phyloP scores from a whole-genome alignment of 2,797 vertebrate species.

The Hippocampus kuda region DNA sequence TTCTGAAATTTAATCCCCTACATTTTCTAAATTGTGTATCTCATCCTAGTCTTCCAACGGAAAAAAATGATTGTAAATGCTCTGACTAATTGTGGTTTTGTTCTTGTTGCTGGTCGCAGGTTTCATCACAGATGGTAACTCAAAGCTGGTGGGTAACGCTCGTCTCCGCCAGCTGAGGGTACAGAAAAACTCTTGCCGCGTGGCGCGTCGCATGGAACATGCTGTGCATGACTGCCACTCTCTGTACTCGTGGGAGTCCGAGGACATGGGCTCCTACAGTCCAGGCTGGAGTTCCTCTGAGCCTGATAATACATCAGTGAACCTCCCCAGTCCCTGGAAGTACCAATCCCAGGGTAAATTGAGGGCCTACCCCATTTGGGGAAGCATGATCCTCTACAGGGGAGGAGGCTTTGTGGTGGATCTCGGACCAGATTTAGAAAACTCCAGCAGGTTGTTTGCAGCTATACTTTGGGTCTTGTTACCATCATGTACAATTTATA shows the following conservation, averaged over 20 bases:
- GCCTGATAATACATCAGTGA: constrained; percentile 43
- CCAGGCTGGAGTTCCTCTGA: constrained; percentile 69
- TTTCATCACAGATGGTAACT: constrained; percentile 93
- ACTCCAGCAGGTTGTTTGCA: constrained; percentile 69
- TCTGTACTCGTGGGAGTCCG: constrained; percentile 76
- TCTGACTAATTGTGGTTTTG: not conserved
- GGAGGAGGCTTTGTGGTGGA: constrained; percentile 84
- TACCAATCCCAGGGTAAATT: constrained; percentile 77
- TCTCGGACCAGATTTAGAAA: constrained; percentile 71
- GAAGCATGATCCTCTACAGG: constrained; percentile 73
- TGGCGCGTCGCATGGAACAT: constrained; percentile 57
- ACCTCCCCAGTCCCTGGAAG: constrained; percentile 66
- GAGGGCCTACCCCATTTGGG: constrained; percentile 75
- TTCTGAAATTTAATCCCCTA: not conserved
- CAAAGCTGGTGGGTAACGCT: constrained; percentile 83
- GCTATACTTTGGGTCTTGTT: not conserved
- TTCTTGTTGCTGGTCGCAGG: constrained; percentile 59
- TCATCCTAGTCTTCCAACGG: not conserved
- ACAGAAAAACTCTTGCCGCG: constrained; percentile 66
- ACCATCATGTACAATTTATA: not conserved
- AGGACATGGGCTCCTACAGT: constrained; percentile 74
- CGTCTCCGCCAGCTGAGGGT: constrained; percentile 87
- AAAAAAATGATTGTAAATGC: not conserved
- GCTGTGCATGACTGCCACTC: constrained; percentile 64
- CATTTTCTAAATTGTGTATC: not conserved